Conservation (phyloP, 1,140 invertebrate species). For the Eciton burchellii region DNA sequence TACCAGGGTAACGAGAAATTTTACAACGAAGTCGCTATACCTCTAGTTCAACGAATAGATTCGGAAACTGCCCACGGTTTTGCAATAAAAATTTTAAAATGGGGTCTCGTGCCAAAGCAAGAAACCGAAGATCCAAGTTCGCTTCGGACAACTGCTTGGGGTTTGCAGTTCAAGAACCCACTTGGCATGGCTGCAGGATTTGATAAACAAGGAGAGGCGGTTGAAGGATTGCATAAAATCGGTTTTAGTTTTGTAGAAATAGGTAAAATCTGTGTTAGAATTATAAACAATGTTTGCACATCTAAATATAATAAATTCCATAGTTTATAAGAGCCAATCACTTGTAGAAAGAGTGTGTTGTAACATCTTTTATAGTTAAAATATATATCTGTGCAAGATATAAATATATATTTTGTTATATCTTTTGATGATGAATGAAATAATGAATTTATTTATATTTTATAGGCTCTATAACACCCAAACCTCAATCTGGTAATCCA, state of each 20-base stretch:
- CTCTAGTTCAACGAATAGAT: conserved; percentile 88
- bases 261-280: conserved; percentile 85
- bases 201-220: conserved; percentile 98
- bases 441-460: background rate
- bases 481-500: conserved; percentile 96
- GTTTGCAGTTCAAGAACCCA: conserved; percentile 93
- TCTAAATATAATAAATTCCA: background rate
- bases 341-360: no score
- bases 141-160: conserved; percentile 90
- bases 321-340: no score
- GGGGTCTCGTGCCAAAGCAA: conserved; percentile 89
- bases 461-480: conserved; percentile 93
- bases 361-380: no score
- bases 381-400: no score
- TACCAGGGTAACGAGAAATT: conserved; percentile 92
- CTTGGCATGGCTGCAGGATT: conserved; percentile 99
- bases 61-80: conserved; percentile 93
- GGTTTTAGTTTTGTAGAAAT: conserved; percentile 99
- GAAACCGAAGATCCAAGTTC: conserved; percentile 87
- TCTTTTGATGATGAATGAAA: background rate
- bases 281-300: background rate
- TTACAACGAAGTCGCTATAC: conserved; percentile 90
- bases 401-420: no score
- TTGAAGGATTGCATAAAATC: conserved; percentile 92
- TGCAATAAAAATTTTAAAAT: conserved; percentile 91